Conservation (phyloP, 2,797 vertebrate species). For the Heterohyrax brucei region DNA sequence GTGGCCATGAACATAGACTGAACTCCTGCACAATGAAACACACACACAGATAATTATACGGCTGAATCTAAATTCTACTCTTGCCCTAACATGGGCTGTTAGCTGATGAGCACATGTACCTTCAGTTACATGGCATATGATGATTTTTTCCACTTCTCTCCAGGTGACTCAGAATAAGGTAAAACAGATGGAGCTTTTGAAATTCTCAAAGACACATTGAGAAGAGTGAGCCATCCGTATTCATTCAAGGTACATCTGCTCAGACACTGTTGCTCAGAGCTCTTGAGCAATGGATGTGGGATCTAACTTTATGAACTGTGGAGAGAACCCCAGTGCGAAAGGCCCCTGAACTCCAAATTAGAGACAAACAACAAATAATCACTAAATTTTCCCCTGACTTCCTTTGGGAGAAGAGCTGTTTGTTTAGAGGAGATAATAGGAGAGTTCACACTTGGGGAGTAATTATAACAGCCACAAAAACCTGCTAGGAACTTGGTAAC, state of each 20-base stretch:
- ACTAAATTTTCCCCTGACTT: conserved; percentile 1
- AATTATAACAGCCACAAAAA: neutral
- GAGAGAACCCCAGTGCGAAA: no score
- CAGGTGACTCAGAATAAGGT: neutral
- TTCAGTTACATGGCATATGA: no score
- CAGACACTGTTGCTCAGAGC: no score
- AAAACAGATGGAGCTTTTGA: neutral
- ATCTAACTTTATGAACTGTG: no score
- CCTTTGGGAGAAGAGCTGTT: neutral
- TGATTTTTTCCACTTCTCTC: neutral
- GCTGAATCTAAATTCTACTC: neutral
- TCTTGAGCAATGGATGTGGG: no score
- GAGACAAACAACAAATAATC: neutral
- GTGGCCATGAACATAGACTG: neutral
- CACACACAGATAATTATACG: no score
- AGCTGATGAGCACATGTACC: no score
- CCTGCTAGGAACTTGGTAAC: neutral
- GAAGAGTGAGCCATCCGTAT: neutral
- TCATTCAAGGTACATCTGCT: neutral
- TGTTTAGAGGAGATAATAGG: neutral
- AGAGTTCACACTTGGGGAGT: neutral
- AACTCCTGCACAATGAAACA: neutral
- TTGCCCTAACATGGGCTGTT: no score
- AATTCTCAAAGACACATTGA: neutral
- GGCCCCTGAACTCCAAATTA: no score